A percentile compares a stretch with the other conserved stretches of the same genome.
Conservation (phyloP, 2,888 invertebrate genomes). For the Phytoseiulus persimilis region DNA sequence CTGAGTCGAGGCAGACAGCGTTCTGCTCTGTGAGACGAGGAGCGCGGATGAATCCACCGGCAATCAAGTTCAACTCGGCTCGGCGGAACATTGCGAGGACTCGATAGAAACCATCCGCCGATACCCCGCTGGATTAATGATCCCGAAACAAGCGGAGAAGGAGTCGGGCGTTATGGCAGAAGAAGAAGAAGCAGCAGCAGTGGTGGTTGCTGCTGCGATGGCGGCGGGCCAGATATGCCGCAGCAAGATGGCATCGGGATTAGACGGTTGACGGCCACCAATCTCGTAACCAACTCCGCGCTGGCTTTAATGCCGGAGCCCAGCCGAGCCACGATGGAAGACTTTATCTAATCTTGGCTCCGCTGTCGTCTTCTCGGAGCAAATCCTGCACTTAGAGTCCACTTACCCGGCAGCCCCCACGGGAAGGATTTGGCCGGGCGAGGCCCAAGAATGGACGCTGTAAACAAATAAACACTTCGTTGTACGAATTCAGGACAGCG, state of each 20-base stretch:
- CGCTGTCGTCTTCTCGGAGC: not conserved
- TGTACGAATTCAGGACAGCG: not conserved
- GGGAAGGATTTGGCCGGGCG: not conserved
- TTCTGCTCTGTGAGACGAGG: no score
- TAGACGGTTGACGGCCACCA: not conserved
- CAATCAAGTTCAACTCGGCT: no score
- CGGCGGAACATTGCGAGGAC: not conserved
- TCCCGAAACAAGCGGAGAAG: not conserved
- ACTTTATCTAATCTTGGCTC: conserved; percentile 1
- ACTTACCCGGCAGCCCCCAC: not conserved
- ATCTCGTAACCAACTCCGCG: not conserved
- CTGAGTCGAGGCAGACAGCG: no score
- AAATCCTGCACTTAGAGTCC: conserved; percentile 5
- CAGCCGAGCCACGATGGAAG: not conserved
- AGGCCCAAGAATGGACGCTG: not conserved
- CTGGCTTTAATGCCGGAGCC: not conserved
- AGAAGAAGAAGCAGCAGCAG: no score
- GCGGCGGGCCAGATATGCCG: not conserved
- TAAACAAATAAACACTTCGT: not conserved
- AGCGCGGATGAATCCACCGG: no score
- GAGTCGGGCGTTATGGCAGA: not conserved
- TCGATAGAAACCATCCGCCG: not conserved
- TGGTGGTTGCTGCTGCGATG: no score
- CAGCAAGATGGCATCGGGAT: not conserved
- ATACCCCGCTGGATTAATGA: not conserved